A percentile compares a stretch with the other conserved stretches of the same genome.
phyloP scores from a whole-genome alignment of 2,797 vertebrate genomes.

The Sebastolobus alascanus region DNA sequence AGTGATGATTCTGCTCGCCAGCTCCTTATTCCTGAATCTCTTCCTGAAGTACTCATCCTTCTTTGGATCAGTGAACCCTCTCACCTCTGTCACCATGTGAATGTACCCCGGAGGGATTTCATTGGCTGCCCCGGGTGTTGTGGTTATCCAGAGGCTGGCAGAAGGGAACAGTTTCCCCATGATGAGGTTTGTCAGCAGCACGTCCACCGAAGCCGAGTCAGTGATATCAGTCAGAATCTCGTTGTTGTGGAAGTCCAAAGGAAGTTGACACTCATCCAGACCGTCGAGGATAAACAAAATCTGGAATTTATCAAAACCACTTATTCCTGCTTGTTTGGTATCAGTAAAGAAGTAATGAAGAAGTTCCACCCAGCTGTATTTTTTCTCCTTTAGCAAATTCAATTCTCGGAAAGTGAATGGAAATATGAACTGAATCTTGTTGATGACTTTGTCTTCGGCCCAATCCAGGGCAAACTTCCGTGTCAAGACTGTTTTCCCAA shows the following conservation, averaged over 20 bases:
- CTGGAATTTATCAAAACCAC: slow-evolving; percentile 20
- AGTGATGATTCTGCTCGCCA: slow-evolving; percentile 42
- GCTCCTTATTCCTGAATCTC: slow-evolving; percentile 32
- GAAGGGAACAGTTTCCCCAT: slow-evolving; percentile 42
- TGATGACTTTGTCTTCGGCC: slow-evolving; percentile 9
- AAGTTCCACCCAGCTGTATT: slow-evolving; percentile 42
- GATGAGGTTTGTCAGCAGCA: slow-evolving; percentile 61
- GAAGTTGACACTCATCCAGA: slow-evolving; percentile 12
- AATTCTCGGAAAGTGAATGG: slow-evolving; percentile 45
- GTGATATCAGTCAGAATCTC: slow-evolving; percentile 32
- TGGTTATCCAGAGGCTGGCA: slow-evolving; percentile 55
- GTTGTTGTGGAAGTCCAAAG: slow-evolving; percentile 24
- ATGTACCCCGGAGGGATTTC: slow-evolving; percentile 32
- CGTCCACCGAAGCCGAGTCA: slow-evolving; percentile 22
- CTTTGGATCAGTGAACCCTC: slow-evolving; percentile 47
- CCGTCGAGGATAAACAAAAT: slow-evolving; percentile 30
- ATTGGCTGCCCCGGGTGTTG: slow-evolving; percentile 33
- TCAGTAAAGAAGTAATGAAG: slow-evolving; percentile 47
- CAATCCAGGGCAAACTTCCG: slow-evolving; percentile 12
- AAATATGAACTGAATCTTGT: slow-evolving; percentile 12
- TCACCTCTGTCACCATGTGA: slow-evolving; percentile 42
- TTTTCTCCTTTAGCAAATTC: slow-evolving; percentile 36
- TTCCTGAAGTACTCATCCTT: slow-evolving; percentile 54
- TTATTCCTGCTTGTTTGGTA: slow-evolving; percentile 16
- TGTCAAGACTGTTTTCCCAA: slow-evolving; percentile 28